These are phyloP conservation scores for Cataglyphis altisquamis DNA, from an alignment of 2,888 invertebrate genomes.

Conservation along the genomic window DNA sequence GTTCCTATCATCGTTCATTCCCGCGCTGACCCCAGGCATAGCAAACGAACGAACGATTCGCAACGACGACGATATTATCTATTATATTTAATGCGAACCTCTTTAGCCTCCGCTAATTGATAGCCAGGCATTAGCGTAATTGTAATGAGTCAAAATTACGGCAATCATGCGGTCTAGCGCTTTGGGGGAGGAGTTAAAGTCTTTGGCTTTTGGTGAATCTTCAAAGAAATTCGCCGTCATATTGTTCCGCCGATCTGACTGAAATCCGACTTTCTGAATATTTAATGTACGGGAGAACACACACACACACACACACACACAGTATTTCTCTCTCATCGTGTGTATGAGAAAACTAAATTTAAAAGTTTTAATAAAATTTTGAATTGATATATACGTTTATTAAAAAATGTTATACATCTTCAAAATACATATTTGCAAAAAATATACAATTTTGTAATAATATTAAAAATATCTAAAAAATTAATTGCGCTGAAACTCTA, in stretches of 20 bases:
- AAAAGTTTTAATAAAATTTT: not conserved
- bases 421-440: not conserved
- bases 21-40: conserved; percentile 62
- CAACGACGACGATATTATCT: conserved; percentile 83
- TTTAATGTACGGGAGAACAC: conserved; percentile 6
- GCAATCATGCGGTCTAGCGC: conserved; percentile 83
- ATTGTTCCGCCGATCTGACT: conserved; percentile 24
- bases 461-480: not conserved
- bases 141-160: conserved; percentile 84
- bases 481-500: not conserved
- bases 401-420: not conserved
- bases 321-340: conserved; percentile 13
- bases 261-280: conserved; percentile 21
- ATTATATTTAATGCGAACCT: conserved; percentile 82
- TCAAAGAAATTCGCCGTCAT: conserved; percentile 70
- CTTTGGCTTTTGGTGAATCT: conserved; percentile 66
- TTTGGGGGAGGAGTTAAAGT: conserved; percentile 68
- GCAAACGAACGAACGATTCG: conserved; percentile 71
- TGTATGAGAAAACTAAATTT: not conserved
- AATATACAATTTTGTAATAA: not conserved
- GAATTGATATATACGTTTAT: not conserved
- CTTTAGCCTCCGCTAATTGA: conserved; percentile 84
- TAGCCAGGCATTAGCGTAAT: conserved; percentile 84
- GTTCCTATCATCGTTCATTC: conserved; percentile 69
- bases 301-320: not conserved